Conservation (phyloP, 2,113 vertebrate species). For the Nestor notabilis region DNA sequence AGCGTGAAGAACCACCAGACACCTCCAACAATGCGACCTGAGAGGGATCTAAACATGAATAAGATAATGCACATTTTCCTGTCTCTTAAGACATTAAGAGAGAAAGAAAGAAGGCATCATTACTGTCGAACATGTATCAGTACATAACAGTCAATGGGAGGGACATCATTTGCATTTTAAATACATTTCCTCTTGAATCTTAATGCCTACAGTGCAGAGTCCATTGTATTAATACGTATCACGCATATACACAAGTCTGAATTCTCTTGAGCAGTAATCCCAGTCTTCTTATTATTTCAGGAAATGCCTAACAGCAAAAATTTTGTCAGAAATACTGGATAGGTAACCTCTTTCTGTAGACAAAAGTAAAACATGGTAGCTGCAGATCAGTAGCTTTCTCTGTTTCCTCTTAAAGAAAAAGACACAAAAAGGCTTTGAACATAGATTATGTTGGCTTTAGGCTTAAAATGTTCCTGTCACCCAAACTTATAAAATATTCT, state of each 20-base stretch:
- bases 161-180: neutral
- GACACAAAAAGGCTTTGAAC: neutral
- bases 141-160: neutral
- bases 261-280: neutral
- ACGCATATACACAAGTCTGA: neutral
- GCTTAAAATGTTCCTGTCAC: neutral
- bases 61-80: conserved; percentile 71
- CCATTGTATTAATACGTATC: neutral
- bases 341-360: neutral
- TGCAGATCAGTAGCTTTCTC: neutral
- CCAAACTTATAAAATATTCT: neutral
- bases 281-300: neutral
- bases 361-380: neutral
- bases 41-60: conserved; percentile 91
- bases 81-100: neutral
- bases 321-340: neutral
- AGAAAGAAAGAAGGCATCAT: neutral
- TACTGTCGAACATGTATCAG: neutral
- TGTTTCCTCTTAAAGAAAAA: neutral
- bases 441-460: neutral
- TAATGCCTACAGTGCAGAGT: neutral
- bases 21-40: conserved; percentile 97
- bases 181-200: neutral
- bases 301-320: neutral
- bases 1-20: conserved; percentile 99